Conservation (phyloP, 2,113 vertebrate genomes). For the Typhlomys cinereus region DNA sequence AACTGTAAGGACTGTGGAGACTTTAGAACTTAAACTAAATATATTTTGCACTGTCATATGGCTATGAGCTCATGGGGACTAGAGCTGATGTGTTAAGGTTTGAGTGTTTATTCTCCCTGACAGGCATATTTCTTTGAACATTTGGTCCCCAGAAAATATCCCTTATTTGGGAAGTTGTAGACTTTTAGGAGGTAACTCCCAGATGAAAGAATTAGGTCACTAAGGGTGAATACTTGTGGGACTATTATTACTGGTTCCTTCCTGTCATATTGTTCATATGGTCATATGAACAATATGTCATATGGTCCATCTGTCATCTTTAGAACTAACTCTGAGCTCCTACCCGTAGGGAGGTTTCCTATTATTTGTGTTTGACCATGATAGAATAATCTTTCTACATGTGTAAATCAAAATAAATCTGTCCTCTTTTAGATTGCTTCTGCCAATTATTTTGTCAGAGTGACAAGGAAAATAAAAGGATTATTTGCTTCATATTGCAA, state of each 20-base stretch:
- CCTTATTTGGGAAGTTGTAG: not conserved
- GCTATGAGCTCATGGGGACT: not conserved
- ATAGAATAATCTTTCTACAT: not conserved
- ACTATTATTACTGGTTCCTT: not conserved
- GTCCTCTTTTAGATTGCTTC: not conserved
- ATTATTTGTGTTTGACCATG: not conserved
- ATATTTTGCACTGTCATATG: not conserved
- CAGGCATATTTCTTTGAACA: not conserved
- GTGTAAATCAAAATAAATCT: not conserved
- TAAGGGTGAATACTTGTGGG: not conserved
- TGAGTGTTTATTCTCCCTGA: not conserved
- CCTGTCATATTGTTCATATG: not conserved
- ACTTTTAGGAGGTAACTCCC: not conserved
- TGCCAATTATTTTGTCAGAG: not conserved
- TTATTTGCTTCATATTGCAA: not conserved
- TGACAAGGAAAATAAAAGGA: not conserved
- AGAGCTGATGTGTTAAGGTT: not conserved
- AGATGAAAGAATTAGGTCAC: not conserved
- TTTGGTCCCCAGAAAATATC: not conserved
- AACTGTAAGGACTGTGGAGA: not conserved
- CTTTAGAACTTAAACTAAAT: not conserved
- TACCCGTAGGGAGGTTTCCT: not conserved
- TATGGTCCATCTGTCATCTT: not conserved
- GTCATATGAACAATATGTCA: no score
- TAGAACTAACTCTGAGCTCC: not conserved